A percentile compares a stretch with the other conserved stretches of the same genome.
phyloP scores from a whole-genome alignment of 30 jellyfish, hydroid and myxozoan species.

The Phacellophora camtschatica region DNA sequence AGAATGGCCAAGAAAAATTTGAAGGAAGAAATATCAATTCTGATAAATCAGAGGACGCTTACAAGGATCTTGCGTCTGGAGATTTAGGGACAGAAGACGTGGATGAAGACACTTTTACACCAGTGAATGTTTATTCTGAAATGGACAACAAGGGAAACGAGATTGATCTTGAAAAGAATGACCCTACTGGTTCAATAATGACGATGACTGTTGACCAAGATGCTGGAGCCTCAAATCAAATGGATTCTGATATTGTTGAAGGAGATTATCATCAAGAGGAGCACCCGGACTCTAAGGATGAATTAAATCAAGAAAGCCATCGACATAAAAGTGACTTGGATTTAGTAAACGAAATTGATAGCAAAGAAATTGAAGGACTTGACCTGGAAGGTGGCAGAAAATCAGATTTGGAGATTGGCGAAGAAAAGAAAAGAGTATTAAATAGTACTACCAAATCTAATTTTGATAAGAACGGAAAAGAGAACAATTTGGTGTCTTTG shows the following conservation, averaged over 20 bases:
- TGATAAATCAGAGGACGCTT: conserved; percentile 9
- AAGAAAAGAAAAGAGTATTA: neutral
- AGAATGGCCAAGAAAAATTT: neutral
- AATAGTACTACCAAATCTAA: neutral
- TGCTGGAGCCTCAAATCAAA: conserved; percentile 3
- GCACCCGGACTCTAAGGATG: conserved; percentile 14
- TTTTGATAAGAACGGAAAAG: neutral
- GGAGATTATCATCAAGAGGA: neutral
- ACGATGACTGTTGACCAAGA: conserved; percentile 71
- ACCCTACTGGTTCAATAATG: conserved; percentile 52
- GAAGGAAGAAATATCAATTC: neutral
- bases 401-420: neutral
- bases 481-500: neutral
- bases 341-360: neutral
- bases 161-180: conserved; percentile 52
- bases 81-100: neutral
- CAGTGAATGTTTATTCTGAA: conserved; percentile 39
- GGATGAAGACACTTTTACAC: neutral
- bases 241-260: neutral
- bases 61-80: conserved; percentile 31
- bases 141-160: conserved; percentile 54
- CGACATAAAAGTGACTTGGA: neutral
- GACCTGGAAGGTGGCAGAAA: neutral
- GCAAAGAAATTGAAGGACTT: neutral
- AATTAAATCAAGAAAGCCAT: neutral